Evolutionary conservation across 2,113 vertebrate genomes (phyloP).

Genomic region (Chroicocephalus ridibundus): DNA sequence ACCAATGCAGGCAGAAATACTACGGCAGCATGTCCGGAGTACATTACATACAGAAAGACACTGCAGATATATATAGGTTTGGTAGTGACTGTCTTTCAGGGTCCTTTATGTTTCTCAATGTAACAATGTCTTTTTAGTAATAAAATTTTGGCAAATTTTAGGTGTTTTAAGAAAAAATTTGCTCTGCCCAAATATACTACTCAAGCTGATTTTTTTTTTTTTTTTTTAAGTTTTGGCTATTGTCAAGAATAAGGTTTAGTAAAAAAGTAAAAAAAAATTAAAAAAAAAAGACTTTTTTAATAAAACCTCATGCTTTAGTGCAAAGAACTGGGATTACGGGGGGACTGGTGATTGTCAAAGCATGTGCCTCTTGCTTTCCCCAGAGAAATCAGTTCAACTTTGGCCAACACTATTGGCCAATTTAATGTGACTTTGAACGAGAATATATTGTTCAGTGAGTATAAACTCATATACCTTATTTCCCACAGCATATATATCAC

Average conservation of each 20-base stretch:
- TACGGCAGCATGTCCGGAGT: background rate
- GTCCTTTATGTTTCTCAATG: background rate
- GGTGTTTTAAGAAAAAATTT: background rate
- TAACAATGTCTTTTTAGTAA: background rate
- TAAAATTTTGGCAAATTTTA: background rate
- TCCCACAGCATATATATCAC: background rate
- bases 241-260: background rate
- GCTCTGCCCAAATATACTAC: background rate
- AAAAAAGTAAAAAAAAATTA: background rate
- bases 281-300: background rate
- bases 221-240: background rate
- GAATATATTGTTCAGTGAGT: background rate
- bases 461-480: background rate
- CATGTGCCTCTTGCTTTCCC: background rate
- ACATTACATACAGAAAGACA: background rate
- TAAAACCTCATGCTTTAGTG: background rate
- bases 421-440: background rate
- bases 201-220: background rate
- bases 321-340: background rate
- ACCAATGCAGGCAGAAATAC: background rate
- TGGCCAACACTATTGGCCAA: background rate
- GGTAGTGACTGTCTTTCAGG: background rate
- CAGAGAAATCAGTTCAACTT: background rate
- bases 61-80: background rate
- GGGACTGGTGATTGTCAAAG: background rate